Evolutionary conservation across 2,797 vertebrate genomes (phyloP), one percentile per base, ranked within the genome.

Genomic region (Crypturellus tataupa): DNA sequence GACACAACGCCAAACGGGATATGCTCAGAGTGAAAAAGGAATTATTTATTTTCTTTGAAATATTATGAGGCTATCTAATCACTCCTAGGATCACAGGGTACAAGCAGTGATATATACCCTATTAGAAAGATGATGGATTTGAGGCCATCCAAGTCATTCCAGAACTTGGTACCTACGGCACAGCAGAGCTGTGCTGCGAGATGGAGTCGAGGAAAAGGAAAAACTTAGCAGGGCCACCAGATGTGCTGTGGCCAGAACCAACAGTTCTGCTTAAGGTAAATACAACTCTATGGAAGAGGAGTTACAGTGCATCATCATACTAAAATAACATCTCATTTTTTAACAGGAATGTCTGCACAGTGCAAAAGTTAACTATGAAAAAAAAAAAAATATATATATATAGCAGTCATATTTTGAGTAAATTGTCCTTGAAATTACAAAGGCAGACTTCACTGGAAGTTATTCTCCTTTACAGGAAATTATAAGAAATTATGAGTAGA

Each of bases 1-100:
- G 31, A 64, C n/a, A 62, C 2, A 42, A 31, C 10, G 19, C 7
- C 25, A 39, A 82, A 20, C 4, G 5, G 6, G 0, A 2, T n/a
- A 65, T 39, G 9, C 6, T 89, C 42, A 24, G 2, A 62, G 55
- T 21, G 33, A 31, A 24, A 88, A 80, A 60, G 4, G 5, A 68
- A 75, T 25, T 46, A 40, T 39, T 71, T 73, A 40, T 39, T 71
- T 73, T 68, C 10, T 70, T 7, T 59, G 29, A n/a, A 53, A 47
- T 37, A 12, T 3, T 39, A 64, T 6, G 59, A 69, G 62, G 27
- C 39, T 46, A 31, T 10, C n/a, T 67, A 55, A 60, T 35, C 16
- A 37, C 33, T 49, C 40, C 27, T 62, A 46, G 4, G 5, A 63
- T 86, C 47, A 64, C 29, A 75, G 60, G 16, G 35, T n/a, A 65